These are phyloP conservation scores for Synaphobranchus kaupii DNA, from an alignment of 2,797 vertebrate genomes.

Conservation along the genomic window DNA sequence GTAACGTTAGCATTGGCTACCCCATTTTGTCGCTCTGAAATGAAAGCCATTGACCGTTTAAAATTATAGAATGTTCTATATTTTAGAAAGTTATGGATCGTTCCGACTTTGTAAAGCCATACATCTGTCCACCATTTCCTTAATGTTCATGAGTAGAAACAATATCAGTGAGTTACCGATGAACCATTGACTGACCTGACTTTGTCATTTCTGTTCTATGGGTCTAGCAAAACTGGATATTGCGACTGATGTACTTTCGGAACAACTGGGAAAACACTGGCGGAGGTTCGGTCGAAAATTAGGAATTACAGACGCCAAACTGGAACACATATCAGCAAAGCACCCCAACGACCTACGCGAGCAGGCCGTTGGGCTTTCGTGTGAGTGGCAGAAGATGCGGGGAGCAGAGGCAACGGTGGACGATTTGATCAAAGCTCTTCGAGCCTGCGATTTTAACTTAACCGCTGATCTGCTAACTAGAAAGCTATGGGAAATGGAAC, in stretches of 20 bases:
- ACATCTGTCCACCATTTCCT: too few species aligned
- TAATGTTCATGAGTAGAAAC: not conserved
- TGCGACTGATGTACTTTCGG: constrained; percentile 67
- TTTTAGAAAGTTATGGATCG: too few species aligned
- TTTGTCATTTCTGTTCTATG: constrained; percentile 5
- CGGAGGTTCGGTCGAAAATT: constrained; percentile 75
- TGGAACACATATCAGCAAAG: constrained; percentile 70
- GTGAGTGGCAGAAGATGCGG: constrained; percentile 71
- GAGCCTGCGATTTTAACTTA: constrained; percentile 71
- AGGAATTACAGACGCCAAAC: constrained; percentile 61
- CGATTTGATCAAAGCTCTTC: constrained; percentile 71
- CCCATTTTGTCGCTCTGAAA: not conserved
- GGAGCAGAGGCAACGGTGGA: constrained; percentile 57
- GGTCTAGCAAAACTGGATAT: constrained; percentile 63
- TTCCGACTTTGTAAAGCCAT: not conserved
- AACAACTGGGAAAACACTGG: constrained; percentile 74
- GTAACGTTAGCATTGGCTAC: not conserved
- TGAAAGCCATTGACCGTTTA: not conserved
- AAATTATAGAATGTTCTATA: not conserved
- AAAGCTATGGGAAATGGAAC: constrained; percentile 34
- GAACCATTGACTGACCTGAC: not conserved
- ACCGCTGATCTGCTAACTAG: constrained; percentile 77
- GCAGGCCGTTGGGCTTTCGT: constrained; percentile 68
- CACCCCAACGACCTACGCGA: constrained; percentile 68
- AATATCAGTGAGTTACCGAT: not conserved